A percentile compares a stretch with the other conserved stretches of the same genome.
Evolutionary conservation across 2,888 invertebrate genomes (phyloP).

Genomic region (Drosophila affinis): DNA sequence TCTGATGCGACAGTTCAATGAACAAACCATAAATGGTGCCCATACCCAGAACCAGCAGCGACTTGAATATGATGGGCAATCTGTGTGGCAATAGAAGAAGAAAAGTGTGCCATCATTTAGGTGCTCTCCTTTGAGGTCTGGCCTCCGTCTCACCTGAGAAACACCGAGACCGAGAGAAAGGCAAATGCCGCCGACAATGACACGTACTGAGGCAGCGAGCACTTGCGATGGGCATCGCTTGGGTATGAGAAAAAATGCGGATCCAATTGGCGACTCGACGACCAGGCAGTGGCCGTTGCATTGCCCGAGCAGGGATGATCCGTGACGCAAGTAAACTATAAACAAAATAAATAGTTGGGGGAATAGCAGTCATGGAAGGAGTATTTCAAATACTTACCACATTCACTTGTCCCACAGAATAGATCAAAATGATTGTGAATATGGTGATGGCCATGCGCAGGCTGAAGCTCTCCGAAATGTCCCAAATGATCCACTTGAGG

Average conservation of each 20-base stretch:
- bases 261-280: constrained; percentile 67
- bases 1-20: constrained; percentile 91
- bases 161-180: constrained; percentile 93
- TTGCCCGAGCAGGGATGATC: constrained; percentile 83
- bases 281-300: constrained; percentile 42
- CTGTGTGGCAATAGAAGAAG: constrained; percentile 69
- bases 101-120: background rate
- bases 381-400: constrained; percentile 88
- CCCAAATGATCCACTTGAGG: constrained; percentile 92
- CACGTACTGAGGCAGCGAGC: constrained; percentile 94
- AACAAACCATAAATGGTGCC: constrained; percentile 91
- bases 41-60: constrained; percentile 90
- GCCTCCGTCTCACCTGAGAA: constrained; percentile 85
- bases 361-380: background rate
- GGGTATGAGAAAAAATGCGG: constrained; percentile 68
- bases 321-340: constrained; percentile 87
- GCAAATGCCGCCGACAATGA: constrained; percentile 93
- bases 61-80: constrained; percentile 92
- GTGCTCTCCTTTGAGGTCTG: no score
- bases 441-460: constrained; percentile 93
- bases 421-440: constrained; percentile 93
- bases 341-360: background rate
- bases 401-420: constrained; percentile 95
- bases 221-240: constrained; percentile 88
- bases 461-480: constrained; percentile 92